Evolutionary conservation across 2,888 invertebrate species (phyloP).

Genomic region (Xestoiulus laeticollis): DNA sequence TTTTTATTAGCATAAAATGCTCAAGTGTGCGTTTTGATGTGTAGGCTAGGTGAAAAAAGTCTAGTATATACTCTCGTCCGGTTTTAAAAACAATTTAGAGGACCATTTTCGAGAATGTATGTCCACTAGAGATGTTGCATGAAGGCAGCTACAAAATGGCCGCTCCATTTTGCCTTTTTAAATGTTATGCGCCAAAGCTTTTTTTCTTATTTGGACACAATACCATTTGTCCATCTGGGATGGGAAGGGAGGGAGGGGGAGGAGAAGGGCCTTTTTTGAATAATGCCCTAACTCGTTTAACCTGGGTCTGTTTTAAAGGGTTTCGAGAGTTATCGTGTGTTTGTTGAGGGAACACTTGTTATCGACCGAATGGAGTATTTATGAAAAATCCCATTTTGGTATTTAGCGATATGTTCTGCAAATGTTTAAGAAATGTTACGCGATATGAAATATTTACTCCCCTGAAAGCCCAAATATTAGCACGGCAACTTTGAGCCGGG

Average conservation of each 20-base stretch:
- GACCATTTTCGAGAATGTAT: constrained; percentile 14
- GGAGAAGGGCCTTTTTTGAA: too few species aligned
- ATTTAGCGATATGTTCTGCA: constrained; percentile 32
- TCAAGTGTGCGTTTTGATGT: constrained; percentile 24
- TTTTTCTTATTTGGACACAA: not conserved
- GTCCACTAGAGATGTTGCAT: not conserved
- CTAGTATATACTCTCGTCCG: not conserved
- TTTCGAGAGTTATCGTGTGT: not conserved
- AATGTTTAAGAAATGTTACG: constrained; percentile 21
- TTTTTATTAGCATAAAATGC: not conserved
- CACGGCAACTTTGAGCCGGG: not conserved
- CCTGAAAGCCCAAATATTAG: not conserved
- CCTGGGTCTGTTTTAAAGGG: not conserved
- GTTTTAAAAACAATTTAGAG: not conserved
- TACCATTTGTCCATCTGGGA: not conserved
- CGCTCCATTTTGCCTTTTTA: constrained; percentile 37
- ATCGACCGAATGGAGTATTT: not conserved
- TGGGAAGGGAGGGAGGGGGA: not conserved
- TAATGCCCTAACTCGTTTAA: not conserved
- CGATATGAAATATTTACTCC: not conserved
- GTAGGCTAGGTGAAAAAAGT: not conserved
- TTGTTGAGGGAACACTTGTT: constrained; percentile 31
- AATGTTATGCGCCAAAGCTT: constrained; percentile 15
- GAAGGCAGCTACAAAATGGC: constrained; percentile 37
- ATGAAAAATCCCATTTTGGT: constrained; percentile 24